Conservation (phyloP, 1,140 invertebrate genomes). For the Lucilia cuprina region DNA sequence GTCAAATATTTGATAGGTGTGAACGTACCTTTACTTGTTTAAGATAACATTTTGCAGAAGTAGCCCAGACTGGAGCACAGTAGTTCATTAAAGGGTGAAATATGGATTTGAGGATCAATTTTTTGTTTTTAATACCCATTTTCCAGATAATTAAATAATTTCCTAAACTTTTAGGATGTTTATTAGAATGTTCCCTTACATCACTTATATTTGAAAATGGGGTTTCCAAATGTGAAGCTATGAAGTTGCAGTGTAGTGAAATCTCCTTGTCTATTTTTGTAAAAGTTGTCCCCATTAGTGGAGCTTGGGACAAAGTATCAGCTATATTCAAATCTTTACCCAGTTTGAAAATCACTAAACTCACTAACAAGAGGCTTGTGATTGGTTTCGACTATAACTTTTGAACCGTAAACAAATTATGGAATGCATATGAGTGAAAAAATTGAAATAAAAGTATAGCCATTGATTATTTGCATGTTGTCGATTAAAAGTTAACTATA, state of each 20-base stretch:
- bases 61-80: no score
- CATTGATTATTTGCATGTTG: conserved; percentile 60
- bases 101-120: no score
- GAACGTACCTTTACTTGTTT: no score
- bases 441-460: conserved; percentile 61
- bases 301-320: neutral
- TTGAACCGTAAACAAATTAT: conserved; percentile 52
- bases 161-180: neutral
- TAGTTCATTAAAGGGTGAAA: no score
- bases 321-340: neutral
- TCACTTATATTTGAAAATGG: conserved; percentile 47
- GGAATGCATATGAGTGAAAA: conserved; percentile 61
- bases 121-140: no score
- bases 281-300: conserved; percentile 62
- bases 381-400: conserved; percentile 60
- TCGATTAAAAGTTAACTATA: no score
- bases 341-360: conserved; percentile 42
- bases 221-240: conserved; percentile 43
- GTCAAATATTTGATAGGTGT: no score
- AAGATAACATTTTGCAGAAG: no score
- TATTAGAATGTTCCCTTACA: conserved; percentile 37
- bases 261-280: conserved; percentile 49
- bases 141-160: neutral
- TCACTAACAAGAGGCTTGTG: conserved; percentile 63
- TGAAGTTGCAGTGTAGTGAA: no score